phyloP scores from a whole-genome alignment of 35 echinoderm and acorn worm genomes.

The Diadema setosum region DNA sequence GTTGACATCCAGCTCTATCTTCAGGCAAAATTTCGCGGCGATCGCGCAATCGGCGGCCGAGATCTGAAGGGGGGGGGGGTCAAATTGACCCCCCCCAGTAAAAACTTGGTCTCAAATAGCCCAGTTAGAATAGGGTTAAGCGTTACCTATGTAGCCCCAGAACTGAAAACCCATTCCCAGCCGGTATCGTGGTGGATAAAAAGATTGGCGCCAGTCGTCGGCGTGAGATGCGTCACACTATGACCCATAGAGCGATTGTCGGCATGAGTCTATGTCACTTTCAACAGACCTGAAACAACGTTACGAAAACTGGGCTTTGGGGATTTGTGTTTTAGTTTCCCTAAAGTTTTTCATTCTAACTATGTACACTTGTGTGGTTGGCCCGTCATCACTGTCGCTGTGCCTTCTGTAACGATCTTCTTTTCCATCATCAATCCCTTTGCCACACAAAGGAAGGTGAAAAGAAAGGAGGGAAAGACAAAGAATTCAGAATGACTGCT shows the following conservation, averaged over 20 bases:
- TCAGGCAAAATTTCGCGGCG: no score
- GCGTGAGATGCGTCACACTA: constrained; percentile 46
- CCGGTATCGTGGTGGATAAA: no score
- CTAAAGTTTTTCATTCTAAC: neutral
- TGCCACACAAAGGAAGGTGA: neutral
- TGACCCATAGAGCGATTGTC: constrained; percentile 4
- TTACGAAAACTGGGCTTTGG: no score
- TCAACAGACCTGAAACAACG: neutral
- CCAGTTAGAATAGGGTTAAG: no score
- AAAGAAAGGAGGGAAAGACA: neutral
- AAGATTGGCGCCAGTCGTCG: constrained; percentile 2
- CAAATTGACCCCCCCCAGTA: no score
- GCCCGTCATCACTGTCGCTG: neutral
- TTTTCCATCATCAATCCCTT: neutral
- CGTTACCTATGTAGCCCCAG: no score
- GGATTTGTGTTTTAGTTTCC: no score
- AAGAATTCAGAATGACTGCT: no score
- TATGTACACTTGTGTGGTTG: neutral
- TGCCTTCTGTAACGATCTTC: neutral
- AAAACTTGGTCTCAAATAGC: no score
- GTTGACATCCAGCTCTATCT: no score
- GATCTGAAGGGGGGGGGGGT: no score
- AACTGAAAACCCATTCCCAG: neutral
- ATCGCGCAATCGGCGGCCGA: no score
- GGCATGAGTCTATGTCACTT: constrained; percentile 55